Percentiles rank a stretch among this genome's conserved stretches.
Conservation (phyloP, 2,888 invertebrate species). For the Azorinus chamasolen region DNA sequence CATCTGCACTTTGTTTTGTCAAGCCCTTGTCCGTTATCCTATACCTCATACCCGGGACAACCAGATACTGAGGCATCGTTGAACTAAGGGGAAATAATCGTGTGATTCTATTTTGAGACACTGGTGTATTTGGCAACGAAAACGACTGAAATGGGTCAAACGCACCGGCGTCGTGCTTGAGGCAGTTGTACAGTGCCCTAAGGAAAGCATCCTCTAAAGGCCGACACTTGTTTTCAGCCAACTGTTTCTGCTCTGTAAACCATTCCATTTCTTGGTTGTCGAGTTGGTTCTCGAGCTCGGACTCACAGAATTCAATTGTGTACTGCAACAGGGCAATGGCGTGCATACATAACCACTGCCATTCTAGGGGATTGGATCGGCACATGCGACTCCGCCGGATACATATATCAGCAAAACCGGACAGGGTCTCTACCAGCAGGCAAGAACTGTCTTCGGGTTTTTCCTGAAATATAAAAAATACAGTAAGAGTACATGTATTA, state of each 20-base stretch:
- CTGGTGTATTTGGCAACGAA: constrained; percentile 70
- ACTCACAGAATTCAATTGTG: constrained; percentile 77
- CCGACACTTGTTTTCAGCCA: constrained; percentile 72
- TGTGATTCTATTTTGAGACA: constrained; percentile 70
- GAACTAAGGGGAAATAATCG: constrained; percentile 74
- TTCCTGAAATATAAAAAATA: constrained; percentile 51
- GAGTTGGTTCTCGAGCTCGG: constrained; percentile 69
- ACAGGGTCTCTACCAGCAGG: constrained; percentile 73
- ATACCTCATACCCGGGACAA: constrained; percentile 71
- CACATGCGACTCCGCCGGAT: constrained; percentile 76
- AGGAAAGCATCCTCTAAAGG: constrained; percentile 78
- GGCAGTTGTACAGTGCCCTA: constrained; percentile 78
- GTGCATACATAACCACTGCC: constrained; percentile 83
- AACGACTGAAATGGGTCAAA: constrained; percentile 76
- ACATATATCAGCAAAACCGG: constrained; percentile 80
- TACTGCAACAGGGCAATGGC: constrained; percentile 80
- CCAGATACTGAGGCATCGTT: constrained; percentile 64
- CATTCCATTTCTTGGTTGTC: constrained; percentile 75
- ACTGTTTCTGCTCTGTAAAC: constrained; percentile 74
- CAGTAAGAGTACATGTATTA: too few species aligned
- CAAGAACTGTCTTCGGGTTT: constrained; percentile 74
- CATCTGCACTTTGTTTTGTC: constrained; percentile 65
- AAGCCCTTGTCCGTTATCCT: constrained; percentile 60
- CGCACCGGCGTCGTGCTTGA: constrained; percentile 76
- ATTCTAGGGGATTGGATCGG: constrained; percentile 80